These are phyloP conservation scores for Phortica okadai DNA, from an alignment of 2,888 invertebrate species.

Conservation along the genomic window DNA sequence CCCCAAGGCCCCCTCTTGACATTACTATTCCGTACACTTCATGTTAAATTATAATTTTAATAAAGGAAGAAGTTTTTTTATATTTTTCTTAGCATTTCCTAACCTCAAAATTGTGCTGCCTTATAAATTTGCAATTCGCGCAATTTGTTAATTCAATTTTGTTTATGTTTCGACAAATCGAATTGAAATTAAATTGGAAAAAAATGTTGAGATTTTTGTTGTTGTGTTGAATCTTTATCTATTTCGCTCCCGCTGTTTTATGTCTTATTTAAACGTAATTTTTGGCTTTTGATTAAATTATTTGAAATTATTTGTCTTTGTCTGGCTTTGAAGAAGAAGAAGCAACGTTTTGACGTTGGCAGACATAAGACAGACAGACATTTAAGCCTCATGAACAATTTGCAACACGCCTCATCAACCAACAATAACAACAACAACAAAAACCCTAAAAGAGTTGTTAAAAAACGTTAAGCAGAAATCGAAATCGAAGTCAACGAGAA, in stretches of 20 bases:
- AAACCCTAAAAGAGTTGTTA: neutral
- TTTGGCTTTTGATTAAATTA: conserved; percentile 62
- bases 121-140: no score
- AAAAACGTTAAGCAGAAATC: conserved; percentile 31
- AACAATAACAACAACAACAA: no score
- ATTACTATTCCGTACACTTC: neutral
- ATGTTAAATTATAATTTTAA: no score
- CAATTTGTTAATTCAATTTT: no score
- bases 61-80: no score
- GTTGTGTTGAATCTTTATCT: conserved; percentile 62
- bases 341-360: neutral
- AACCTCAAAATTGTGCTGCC: no score
- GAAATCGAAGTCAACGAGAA: conserved; percentile 28
- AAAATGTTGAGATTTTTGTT: neutral
- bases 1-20: conserved; percentile 39
- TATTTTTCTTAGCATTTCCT: no score
- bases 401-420: no score
- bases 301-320: conserved; percentile 44
- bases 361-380: no score
- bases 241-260: conserved; percentile 68
- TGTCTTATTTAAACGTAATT: conserved; percentile 67
- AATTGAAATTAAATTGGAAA: no score
- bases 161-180: no score
- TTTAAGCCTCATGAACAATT: no score
- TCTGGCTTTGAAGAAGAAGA: neutral